Evolutionary conservation across 2,888 invertebrate species (phyloP).

Genomic region (Athrips mouffetella): DNA sequence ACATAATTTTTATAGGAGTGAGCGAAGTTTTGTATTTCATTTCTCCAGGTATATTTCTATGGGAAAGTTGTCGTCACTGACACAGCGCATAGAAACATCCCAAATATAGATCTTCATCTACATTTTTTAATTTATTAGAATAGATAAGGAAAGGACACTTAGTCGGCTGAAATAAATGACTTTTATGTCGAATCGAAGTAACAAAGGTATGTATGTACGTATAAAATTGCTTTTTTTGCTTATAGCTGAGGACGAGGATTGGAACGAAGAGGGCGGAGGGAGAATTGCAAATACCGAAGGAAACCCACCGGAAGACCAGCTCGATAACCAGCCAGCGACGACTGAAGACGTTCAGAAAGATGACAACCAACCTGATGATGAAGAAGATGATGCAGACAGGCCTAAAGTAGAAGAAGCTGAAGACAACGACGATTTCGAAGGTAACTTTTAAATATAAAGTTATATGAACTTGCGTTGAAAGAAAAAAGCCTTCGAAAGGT

Average conservation of each 20-base stretch:
- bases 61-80: too few species aligned
- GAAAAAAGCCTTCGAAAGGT: background rate
- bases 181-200: too few species aligned
- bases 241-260: constrained; percentile 68
- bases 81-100: too few species aligned
- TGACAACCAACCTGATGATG: constrained; percentile 37
- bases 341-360: constrained; percentile 29
- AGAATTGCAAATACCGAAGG: constrained; percentile 30
- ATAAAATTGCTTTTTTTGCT: constrained; percentile 20
- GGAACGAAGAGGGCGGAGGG: constrained; percentile 46
- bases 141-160: too few species aligned
- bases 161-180: too few species aligned
- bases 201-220: too few species aligned
- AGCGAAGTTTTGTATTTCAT: too few species aligned
- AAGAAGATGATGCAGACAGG: constrained; percentile 34
- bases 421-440: constrained; percentile 23
- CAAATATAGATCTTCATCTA: too few species aligned
- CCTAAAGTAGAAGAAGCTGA: constrained; percentile 37
- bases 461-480: background rate
- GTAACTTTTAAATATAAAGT: background rate
- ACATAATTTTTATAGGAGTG: too few species aligned
- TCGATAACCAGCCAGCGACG: constrained; percentile 30
- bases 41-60: too few species aligned
- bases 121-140: too few species aligned
- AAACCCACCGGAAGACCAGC: constrained; percentile 27